Base-by-base conservation (phyloP, 2,113 vertebrate genomes). In the Rhodinocichla rosea region DNA sequence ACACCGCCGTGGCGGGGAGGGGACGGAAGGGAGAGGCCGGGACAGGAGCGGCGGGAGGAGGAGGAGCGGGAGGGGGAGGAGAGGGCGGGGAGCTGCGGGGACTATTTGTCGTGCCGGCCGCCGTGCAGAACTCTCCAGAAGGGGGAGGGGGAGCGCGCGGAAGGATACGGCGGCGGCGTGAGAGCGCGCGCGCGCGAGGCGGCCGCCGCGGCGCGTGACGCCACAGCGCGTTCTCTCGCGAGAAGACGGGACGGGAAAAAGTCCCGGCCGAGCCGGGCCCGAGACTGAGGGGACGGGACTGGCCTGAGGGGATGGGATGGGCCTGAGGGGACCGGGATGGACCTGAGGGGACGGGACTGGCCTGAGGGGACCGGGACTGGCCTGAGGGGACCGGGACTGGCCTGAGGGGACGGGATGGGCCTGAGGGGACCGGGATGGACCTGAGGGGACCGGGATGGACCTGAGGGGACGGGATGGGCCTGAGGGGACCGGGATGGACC, bases 91-190 rank as follows among this genome's bases (percentile, higher is more conserved):
- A 11, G 30, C 6, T 14, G 55, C 4, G 64, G 62, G 90, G 44
- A 93, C 91, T 95, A 95, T 69, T 93, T 95, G n/a, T 10, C 14
- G 28, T 65, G n/a, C 42, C 33, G 39, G 6, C 2, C 17, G 49
- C 33, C 65, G 85, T 93, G 71, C 77, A 92, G 94, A 95, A 95
- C 73, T 95, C 94, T 95, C 94, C 92, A 95, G 94, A 94, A 94
- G 94, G 92, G 92, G 92, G 92, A 90, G 92, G 90, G 94, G 94
- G 74, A 90, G 83, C 33, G 35, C 49, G 95, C 90, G 95, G 95
- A 95, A 87, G 90, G 75, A 90, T 94, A 91, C 60, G 33, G 30
- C 9, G 15, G 42, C 8, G 27, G 47, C 6, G 32, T 52, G 67
- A 35, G 65, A 35, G 7, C 5, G 35, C 35, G 35, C 44, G 70